These are phyloP conservation scores for Pholis gunnellus DNA, from an alignment of 2,113 vertebrate species.

Conservation along the genomic window DNA sequence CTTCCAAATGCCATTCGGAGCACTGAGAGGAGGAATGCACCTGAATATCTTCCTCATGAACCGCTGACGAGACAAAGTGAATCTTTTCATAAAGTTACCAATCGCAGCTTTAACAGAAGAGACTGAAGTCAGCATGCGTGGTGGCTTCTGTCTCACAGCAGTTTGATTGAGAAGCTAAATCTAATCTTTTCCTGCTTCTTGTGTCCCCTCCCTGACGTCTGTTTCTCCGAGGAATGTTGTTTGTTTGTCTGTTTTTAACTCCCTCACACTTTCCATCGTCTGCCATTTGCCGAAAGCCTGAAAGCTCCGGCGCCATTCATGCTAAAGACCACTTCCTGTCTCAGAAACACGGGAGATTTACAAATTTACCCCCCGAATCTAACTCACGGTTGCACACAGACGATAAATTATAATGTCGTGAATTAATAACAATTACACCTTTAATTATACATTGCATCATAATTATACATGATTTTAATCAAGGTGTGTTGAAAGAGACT, in stretches of 20 bases:
- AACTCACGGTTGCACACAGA: not conserved
- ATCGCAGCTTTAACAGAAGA: not conserved
- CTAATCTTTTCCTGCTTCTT: not conserved
- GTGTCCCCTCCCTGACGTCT: not conserved
- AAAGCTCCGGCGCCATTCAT: not conserved
- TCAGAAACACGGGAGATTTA: not conserved
- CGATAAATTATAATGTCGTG: too few relatives aligned
- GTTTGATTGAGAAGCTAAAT: not conserved
- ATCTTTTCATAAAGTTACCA: not conserved
- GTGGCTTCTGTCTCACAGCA: not conserved
- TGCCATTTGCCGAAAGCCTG: not conserved
- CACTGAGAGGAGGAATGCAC: too few relatives aligned
- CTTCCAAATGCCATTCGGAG: too few relatives aligned
- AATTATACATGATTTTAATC: slow-evolving; percentile 15
- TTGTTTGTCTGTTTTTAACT: not conserved
- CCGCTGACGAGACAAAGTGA: not conserved
- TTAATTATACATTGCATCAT: slow-evolving; percentile 11
- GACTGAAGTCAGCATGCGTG: not conserved
- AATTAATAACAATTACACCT: not conserved
- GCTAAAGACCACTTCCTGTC: not conserved
- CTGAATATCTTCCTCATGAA: too few relatives aligned
- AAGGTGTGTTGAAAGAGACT: slow-evolving; percentile 19
- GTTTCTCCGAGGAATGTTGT: not conserved
- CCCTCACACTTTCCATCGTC: not conserved
- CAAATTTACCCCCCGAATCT: not conserved